phyloP scores from a whole-genome alignment of 2,888 invertebrate genomes.

The Zygothrica quintamaculata region DNA sequence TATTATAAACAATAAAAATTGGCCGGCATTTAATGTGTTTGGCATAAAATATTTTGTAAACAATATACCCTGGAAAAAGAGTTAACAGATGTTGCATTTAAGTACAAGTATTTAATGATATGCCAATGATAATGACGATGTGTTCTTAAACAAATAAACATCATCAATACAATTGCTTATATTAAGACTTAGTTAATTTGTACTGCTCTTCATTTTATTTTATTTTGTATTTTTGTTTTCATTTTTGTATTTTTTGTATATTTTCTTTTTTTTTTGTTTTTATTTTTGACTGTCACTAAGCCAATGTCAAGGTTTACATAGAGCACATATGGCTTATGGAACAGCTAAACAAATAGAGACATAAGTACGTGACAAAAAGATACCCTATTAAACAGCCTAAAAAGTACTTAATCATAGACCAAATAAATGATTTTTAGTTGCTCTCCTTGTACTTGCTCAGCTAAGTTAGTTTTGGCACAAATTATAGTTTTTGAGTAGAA shows the following conservation, averaged over 20 bases:
- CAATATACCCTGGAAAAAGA: slow-evolving; percentile 51
- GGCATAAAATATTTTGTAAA: slow-evolving; percentile 60
- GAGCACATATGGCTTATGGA: slow-evolving; percentile 24
- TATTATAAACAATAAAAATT: slow-evolving; percentile 60
- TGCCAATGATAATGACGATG: slow-evolving; percentile 38
- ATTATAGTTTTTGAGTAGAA: no score
- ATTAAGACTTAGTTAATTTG: not conserved
- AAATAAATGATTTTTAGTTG: no score
- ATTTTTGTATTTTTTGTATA: slow-evolving; percentile 6
- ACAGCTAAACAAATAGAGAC: slow-evolving; percentile 18
- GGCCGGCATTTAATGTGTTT: slow-evolving; percentile 50
- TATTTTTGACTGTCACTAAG: slow-evolving; percentile 31
- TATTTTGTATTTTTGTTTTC: slow-evolving; percentile 31
- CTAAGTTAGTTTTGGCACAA: no score
- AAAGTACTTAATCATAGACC: no score
- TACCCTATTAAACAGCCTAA: no score
- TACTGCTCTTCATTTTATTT: not conserved
- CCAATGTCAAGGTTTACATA: slow-evolving; percentile 51
- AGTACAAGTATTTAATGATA: slow-evolving; percentile 47
- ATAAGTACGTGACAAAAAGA: not conserved
- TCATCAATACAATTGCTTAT: slow-evolving; percentile 40
- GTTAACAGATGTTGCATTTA: slow-evolving; percentile 74
- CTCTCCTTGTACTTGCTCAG: no score
- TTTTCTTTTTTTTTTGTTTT: slow-evolving; percentile 2
- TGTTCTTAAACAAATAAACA: slow-evolving; percentile 58